Base-by-base conservation (phyloP, 2,797 vertebrate species). In the Poeciliopsis paucimaculata region DNA sequence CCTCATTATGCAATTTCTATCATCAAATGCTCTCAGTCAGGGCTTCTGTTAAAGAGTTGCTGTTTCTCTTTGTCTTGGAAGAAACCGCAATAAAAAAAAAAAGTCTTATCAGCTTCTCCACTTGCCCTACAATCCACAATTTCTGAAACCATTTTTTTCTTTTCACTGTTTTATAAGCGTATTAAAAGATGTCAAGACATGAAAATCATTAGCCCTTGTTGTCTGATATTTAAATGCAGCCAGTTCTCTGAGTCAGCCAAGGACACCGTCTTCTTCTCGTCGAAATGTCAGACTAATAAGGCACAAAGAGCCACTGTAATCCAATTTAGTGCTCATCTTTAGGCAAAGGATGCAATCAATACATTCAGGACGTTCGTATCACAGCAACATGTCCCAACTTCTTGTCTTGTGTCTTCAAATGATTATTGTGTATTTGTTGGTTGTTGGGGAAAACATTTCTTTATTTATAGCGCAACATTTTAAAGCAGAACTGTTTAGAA, bases 241-340 rank as follows among this genome's bases (percentile, higher is more conserved):
- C 70, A 49, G 41, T 80, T 83, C 49, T 72, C 46, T 12, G 77
- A 91, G 82, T 90, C 82, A 80, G 85, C 86, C 46, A 53, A 80
- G 86, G 87, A 89, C 83, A 36, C 43, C 1, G 70, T 73, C 78
- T 51, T 85, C 75, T 71, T 76, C 76, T 53, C 55, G 81, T 78
- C 75, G 80, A 93, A 92, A 93, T 92, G 92, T 88, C 86, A 91
- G 60, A 73, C 87, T 90, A 93, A 94, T 90, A 87, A 92, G 90
- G 79, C 76, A 90, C 81, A 90, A 92, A 89, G 83, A 88, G 82
- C 78, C 75, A 2, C 55, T 28, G 4, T 87, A 91, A 90, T 91
- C 86, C 82, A 41, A 89, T 88, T 84, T 79, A 43, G 78, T 62
- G 76, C 82, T 76, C 84, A 51, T 87, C 86, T 84, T 82, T 83